These are phyloP conservation scores for Silurus meridionalis DNA, from an alignment of 2,113 vertebrate species.

Conservation along the genomic window DNA sequence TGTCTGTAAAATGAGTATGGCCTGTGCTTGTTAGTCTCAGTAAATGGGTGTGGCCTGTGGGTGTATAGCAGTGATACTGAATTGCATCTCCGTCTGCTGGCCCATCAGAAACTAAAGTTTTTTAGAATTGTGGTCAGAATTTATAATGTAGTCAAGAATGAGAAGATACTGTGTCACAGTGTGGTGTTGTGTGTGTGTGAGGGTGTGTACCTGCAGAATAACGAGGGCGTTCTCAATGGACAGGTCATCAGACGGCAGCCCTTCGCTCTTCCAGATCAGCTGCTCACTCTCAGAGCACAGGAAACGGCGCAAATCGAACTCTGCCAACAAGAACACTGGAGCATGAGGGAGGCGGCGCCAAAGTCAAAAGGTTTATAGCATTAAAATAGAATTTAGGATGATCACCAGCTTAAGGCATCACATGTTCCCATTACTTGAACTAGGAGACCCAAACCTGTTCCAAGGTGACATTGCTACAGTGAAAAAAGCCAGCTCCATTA, in stretches of 20 bases:
- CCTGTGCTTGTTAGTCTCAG: neutral
- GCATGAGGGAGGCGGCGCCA: neutral
- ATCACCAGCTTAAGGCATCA: neutral
- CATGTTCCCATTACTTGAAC: too few relatives aligned
- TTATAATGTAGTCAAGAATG: too few relatives aligned
- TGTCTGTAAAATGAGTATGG: neutral
- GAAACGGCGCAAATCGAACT: conserved; percentile 88
- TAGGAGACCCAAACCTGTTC: too few relatives aligned
- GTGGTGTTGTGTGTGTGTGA: neutral
- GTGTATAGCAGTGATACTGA: too few relatives aligned
- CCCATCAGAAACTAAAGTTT: too few relatives aligned
- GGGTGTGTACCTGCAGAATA: conserved; percentile 84
- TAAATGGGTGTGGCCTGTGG: neutral
- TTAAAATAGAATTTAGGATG: neutral
- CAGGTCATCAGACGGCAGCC: conserved; percentile 94
- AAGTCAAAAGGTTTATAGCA: neutral
- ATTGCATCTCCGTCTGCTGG: too few relatives aligned
- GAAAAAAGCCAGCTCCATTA: too few relatives aligned
- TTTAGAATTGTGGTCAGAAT: too few relatives aligned
- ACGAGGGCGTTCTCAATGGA: conserved; percentile 97
- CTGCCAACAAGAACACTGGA: conserved; percentile 63
- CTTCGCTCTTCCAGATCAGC: conserved; percentile 97
- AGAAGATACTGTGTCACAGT: too few relatives aligned
- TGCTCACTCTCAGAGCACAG: conserved; percentile 96
- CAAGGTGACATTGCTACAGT: too few relatives aligned